phyloP scores from a whole-genome alignment of 1,140 invertebrate species.

The Vanessa atalanta region DNA sequence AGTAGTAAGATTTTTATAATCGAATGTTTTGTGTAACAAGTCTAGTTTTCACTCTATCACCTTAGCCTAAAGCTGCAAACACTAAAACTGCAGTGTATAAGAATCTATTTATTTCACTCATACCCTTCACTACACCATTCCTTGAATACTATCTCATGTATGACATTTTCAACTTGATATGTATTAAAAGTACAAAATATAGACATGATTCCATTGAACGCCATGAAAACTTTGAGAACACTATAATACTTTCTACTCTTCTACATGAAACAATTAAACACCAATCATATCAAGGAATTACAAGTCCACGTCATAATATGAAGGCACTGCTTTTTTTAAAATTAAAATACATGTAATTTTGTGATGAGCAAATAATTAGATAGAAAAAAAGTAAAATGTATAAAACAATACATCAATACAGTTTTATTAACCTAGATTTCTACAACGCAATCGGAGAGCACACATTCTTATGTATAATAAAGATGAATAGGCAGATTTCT shows the following conservation, averaged over 20 bases:
- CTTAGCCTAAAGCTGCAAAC: slow-evolving; percentile 28
- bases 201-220: slow-evolving; percentile 32
- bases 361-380: slow-evolving; percentile 45
- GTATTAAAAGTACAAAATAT: slow-evolving; percentile 48
- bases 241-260: slow-evolving; percentile 27
- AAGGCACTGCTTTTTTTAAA: slow-evolving; percentile 71
- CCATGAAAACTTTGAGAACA: slow-evolving; percentile 20
- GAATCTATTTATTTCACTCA: slow-evolving; percentile 38
- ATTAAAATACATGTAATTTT: slow-evolving; percentile 44
- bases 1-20: neutral
- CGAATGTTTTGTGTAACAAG: neutral
- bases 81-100: slow-evolving; percentile 35
- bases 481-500: slow-evolving; percentile 34
- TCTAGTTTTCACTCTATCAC: slow-evolving; percentile 12
- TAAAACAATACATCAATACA: slow-evolving; percentile 17
- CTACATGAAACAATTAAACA: slow-evolving; percentile 41
- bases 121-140: slow-evolving; percentile 28
- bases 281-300: slow-evolving; percentile 53
- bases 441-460: slow-evolving; percentile 44
- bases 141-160: slow-evolving; percentile 13
- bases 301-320: slow-evolving; percentile 46
- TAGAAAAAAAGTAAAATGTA: slow-evolving; percentile 29
- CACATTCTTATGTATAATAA: slow-evolving; percentile 37
- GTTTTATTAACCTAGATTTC: slow-evolving; percentile 21
- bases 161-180: slow-evolving; percentile 46